These are phyloP conservation scores for Clarias batrachus DNA, from an alignment of 2,113 vertebrate genomes.

Conservation along the genomic window DNA sequence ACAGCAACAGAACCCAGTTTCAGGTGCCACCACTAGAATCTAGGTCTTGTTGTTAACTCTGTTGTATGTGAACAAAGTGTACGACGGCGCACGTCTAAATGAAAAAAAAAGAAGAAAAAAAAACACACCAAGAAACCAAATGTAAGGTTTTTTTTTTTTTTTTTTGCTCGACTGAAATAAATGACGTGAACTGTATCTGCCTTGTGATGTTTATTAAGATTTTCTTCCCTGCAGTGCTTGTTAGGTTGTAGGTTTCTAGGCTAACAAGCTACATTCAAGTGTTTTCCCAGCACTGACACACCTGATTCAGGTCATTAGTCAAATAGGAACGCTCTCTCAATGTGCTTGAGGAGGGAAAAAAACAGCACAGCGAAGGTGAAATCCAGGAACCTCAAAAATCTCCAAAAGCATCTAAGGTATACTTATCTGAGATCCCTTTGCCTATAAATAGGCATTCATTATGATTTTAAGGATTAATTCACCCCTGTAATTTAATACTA, in stretches of 20 bases:
- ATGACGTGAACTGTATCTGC: not conserved
- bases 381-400: not conserved
- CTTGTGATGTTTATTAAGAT: not conserved
- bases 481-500: not conserved
- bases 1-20: not conserved
- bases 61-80: not conserved
- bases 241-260: not conserved
- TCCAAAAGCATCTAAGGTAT: not conserved
- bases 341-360: constrained; percentile 45
- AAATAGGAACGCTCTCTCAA: constrained; percentile 1
- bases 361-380: not conserved
- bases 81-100: not conserved
- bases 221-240: not conserved
- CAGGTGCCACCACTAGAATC: not conserved
- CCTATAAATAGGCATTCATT: not conserved
- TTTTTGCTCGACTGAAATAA: not conserved
- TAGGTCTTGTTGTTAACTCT: not conserved
- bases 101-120: not conserved
- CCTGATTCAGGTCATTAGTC: constrained; percentile 13
- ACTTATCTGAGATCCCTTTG: not conserved
- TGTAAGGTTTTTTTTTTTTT: not conserved
- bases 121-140: not conserved
- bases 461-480: not conserved
- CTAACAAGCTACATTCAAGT: not conserved
- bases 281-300: constrained; percentile 36